Evolutionary conservation across 2,888 invertebrate genomes (phyloP).

Genomic region (Scaptomyza cyrtandrae): DNA sequence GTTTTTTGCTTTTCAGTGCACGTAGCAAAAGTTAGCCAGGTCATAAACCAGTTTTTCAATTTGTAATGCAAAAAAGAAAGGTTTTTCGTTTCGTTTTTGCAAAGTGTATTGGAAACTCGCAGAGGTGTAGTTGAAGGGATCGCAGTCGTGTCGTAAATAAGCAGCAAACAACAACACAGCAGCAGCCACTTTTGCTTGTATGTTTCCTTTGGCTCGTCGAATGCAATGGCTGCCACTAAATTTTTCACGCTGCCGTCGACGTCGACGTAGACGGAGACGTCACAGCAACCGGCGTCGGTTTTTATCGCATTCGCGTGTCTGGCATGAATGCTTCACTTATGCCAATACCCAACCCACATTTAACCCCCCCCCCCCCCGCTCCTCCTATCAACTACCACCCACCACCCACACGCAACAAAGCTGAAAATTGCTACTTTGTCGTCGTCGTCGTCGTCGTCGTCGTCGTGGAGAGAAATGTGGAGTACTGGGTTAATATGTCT

Average conservation of each 20-base stretch:
- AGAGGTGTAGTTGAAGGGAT: slow-evolving; percentile 5
- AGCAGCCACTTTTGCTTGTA: slow-evolving; percentile 18
- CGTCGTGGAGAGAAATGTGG: slow-evolving; percentile 67
- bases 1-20: slow-evolving; percentile 56
- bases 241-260: slow-evolving; percentile 37
- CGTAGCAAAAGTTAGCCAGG: slow-evolving; percentile 75
- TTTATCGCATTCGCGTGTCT: slow-evolving; percentile 77
- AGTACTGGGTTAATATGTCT: slow-evolving; percentile 78
- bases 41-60: slow-evolving; percentile 75
- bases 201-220: slow-evolving; percentile 20
- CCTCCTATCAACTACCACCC: neutral
- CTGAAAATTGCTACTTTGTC: slow-evolving; percentile 78
- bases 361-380: neutral
- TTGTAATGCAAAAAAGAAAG: slow-evolving; percentile 55
- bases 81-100: slow-evolving; percentile 30
- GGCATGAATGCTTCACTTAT: slow-evolving; percentile 72
- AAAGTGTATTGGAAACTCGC: slow-evolving; percentile 56
- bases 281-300: slow-evolving; percentile 27
- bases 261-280: slow-evolving; percentile 13
- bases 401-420: slow-evolving; percentile 70
- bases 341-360: slow-evolving; percentile 34
- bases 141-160: slow-evolving; percentile 66
- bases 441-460: slow-evolving; percentile 38
- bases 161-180: slow-evolving; percentile 34
- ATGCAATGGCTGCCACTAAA: slow-evolving; percentile 60